phyloP scores from a whole-genome alignment of 2,797 vertebrate genomes.

The Sciurus vulgaris region DNA sequence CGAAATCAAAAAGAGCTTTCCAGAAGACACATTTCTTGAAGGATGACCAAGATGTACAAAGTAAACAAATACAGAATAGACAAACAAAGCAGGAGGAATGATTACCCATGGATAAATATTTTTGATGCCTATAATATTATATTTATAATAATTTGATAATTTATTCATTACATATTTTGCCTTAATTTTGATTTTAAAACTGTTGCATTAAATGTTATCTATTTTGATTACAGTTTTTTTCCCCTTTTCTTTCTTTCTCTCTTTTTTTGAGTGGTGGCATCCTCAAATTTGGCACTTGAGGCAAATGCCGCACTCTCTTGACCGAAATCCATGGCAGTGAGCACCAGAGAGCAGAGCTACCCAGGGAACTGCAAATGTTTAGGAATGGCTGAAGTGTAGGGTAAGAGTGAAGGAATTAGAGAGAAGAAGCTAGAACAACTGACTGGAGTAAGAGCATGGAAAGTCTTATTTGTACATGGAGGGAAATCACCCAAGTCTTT shows the following conservation, averaged over 20 bases:
- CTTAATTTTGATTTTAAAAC: constrained; percentile 9
- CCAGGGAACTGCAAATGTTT: background rate
- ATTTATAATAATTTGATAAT: background rate
- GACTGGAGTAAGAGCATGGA: background rate
- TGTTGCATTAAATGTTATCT: background rate
- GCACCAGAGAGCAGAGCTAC: background rate
- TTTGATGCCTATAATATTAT: background rate
- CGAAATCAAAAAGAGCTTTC: background rate
- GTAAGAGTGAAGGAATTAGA: background rate
- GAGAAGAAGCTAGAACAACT: background rate
- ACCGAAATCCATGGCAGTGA: background rate
- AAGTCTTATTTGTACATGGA: background rate
- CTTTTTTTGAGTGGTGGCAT: background rate
- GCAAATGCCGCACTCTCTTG: background rate
- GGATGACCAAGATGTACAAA: background rate
- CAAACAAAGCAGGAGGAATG: background rate
- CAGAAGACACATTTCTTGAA: constrained; percentile 39
- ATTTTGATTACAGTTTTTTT: background rate
- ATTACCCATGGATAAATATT: background rate
- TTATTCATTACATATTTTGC: background rate
- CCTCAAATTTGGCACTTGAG: background rate
- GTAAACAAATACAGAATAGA: background rate
- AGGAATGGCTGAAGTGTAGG: background rate
- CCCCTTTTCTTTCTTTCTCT: no score
- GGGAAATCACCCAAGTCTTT: background rate